Evolutionary conservation across 2,888 invertebrate genomes (phyloP), one percentile per base, ranked within the genome.

Genomic region (Listrodromus nycthemerus): DNA sequence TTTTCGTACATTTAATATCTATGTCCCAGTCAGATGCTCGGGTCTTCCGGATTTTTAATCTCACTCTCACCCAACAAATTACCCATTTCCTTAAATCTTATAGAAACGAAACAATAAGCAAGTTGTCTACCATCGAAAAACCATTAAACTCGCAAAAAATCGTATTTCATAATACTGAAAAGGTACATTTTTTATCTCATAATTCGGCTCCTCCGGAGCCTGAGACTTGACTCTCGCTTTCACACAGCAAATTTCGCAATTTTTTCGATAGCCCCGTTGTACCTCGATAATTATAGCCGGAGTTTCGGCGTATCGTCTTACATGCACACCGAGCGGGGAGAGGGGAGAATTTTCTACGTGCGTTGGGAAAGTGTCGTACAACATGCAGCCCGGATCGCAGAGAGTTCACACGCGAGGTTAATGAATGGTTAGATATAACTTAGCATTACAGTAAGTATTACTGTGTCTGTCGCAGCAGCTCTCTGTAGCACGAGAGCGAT

Each of bases 351-450:
- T 30, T 58, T 73, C 41, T 55, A 30, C 30, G 67, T 27, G 24
- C 58, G 58, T 61, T 61, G 58, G 27, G 58, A 61, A 61, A 61
- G 24, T 16, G 58, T 61, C 10, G 27, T 16, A 30, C 24, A 61
- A 61, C 58, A 30, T 30, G 27, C 27, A 27, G 16, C 5, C 30
- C 24, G 27, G 24, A 13, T 27, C 27, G 58, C 24, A 61, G 27
- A 61, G 85, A 85, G 91, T 92, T 93, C 93, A 91, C 93, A 93
- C 93, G 78, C 78, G 92, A 90, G 88, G 89, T 91, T 93, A 93
- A 93, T 93, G 90, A 93, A 90, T 91, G 93, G 93, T 93, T 93
- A 93, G 92, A 90, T 93, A 93, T 93, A 93, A 93, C 91, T 91
- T 88, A 91, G 89, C 86, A 89, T 90, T 90, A 90, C 74, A 86